Evolutionary conservation across 92 coral and sea anemone genomes (phyloP), one percentile per base, ranked within the genome.

Genomic region (Epizoanthus fatuus): DNA sequence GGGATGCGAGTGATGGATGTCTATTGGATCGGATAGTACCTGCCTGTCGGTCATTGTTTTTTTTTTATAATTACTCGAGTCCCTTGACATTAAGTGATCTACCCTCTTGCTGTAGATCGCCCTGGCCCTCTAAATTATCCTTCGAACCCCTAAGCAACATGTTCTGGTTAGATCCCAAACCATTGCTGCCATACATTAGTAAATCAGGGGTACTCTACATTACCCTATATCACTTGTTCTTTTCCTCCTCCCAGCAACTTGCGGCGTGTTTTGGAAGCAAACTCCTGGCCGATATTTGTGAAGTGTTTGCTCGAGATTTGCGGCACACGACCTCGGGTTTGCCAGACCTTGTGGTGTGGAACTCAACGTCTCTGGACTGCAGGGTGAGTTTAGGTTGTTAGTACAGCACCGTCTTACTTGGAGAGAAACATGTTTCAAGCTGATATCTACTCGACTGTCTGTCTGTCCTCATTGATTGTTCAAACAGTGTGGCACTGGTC

Each of bases 271-370:
- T 97, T 57, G 98, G 98, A 25, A 93, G 98, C 56, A 62, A 63
- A 15, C 82, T 95, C 8, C 37, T 97, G 67, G 88, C 95, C 74
- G 95, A 95, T 32, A 72, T 97, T 13, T 95, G 94, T 60, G 90
- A 86, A 63, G 94, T 85, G 32, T 97, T 97, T 57, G 99, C 98
- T 40, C 82, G 85, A 87, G 94, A 95, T 75, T 81, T 91, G 84
- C 98, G 98, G 17, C 97, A 97, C 64, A 82, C 93, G 38, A 83
- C 96, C 47, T 93, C 99, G 35, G 99, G 99, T 39, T 57, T 97
- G 85, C 99, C 99, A 13, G 99, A 97, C 81, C 92, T 97, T 4
- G 97, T 97, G n/a, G 99, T 97, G 7, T 97, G 99, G 99, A 97
- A 90, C 83, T 95, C 98, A 37, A 44, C 70, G 15, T 58, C 91